These are phyloP conservation scores for mouse (Mus musculus) DNA, from an alignment of 2,113 vertebrate species.

Conservation along the genomic window DNA sequence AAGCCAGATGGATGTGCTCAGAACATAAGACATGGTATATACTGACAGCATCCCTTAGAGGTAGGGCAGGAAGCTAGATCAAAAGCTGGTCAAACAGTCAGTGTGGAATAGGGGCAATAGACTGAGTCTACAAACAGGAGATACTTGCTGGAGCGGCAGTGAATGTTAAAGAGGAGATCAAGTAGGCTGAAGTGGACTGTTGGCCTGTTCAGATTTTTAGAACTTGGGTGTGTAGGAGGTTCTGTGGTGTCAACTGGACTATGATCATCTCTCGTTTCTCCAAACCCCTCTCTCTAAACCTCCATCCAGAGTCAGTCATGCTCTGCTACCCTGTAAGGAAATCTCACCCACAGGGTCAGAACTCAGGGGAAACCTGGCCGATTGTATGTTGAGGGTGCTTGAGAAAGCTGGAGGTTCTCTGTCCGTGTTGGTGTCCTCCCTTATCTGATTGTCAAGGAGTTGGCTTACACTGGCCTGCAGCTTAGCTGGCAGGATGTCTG, in stretches of 20 bases:
- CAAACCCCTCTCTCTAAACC: neutral
- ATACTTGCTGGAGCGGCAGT: neutral
- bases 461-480: slow-evolving; percentile 1
- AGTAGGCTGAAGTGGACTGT: neutral
- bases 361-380: neutral
- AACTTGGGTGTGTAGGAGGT: neutral
- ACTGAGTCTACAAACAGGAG: neutral
- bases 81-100: neutral
- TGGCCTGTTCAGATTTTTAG: too few relatives aligned
- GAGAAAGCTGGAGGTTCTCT: neutral
- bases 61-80: neutral
- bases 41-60: neutral
- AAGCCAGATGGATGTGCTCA: neutral
- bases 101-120: too few relatives aligned
- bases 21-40: neutral
- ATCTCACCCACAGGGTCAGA: neutral
- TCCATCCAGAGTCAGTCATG: neutral
- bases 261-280: too few relatives aligned
- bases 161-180: neutral
- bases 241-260: neutral
- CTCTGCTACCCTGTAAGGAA: neutral
- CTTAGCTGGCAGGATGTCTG: slow-evolving; percentile 19
- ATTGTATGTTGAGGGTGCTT: neutral
- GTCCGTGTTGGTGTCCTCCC: neutral
- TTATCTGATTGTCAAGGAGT: neutral